Conservation (phyloP, 2,888 invertebrate species). For the Spialia ferax region DNA sequence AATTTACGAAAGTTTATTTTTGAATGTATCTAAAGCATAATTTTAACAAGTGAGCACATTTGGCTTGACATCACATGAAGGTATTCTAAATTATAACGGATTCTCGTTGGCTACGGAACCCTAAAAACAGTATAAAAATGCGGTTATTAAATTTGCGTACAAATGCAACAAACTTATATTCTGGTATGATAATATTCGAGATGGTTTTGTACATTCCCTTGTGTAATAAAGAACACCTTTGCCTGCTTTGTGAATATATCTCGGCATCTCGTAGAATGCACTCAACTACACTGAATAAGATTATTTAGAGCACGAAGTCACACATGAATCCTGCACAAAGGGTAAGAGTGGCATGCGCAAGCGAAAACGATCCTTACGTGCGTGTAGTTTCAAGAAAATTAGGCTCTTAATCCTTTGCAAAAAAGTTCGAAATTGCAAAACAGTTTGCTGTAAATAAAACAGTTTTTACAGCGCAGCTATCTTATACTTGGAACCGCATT, state of each 20-base stretch:
- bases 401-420: slow-evolving; percentile 12
- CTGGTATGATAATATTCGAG: slow-evolving; percentile 30
- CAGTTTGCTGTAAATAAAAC: not conserved
- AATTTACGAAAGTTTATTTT: not conserved
- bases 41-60: too few species aligned
- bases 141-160: slow-evolving; percentile 27
- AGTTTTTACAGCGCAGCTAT: slow-evolving; percentile 7
- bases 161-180: slow-evolving; percentile 17
- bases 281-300: slow-evolving; percentile 56
- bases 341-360: slow-evolving; percentile 9
- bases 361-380: slow-evolving; percentile 25
- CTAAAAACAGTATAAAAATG: slow-evolving; percentile 7
- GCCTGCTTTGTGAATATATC: slow-evolving; percentile 38
- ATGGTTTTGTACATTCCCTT: slow-evolving; percentile 18
- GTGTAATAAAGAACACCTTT: slow-evolving; percentile 38
- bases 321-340: slow-evolving; percentile 38
- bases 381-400: slow-evolving; percentile 18
- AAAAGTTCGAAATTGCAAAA: slow-evolving; percentile 20
- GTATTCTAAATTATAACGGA: too few species aligned
- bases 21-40: too few species aligned
- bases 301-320: slow-evolving; percentile 58
- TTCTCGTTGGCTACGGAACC: not conserved
- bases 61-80: too few species aligned
- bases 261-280: slow-evolving; percentile 46
- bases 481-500: not conserved